These are phyloP conservation scores for Daktulosphaira vitifoliae DNA, from an alignment of 1,140 invertebrate species.

Conservation along the genomic window DNA sequence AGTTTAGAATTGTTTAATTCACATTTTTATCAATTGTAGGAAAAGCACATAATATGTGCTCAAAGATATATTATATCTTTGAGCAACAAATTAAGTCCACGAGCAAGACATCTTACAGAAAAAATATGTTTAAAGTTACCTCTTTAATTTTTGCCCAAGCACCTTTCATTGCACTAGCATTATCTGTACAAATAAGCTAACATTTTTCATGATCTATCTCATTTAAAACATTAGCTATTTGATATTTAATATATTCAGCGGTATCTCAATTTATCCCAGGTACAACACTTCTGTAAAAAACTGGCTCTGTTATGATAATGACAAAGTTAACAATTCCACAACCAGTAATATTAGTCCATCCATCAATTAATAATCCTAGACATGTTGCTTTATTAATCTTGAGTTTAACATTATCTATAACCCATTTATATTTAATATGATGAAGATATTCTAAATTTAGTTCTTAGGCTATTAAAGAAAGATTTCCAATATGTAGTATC, in stretches of 20 bases:
- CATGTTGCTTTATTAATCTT: neutral
- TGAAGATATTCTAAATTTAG: neutral
- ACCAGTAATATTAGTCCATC: neutral
- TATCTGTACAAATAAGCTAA: neutral
- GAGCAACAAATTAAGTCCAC: neutral
- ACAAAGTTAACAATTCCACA: neutral
- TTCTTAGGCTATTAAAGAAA: neutral
- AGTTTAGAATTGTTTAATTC: neutral
- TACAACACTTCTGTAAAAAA: neutral
- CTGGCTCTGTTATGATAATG: neutral
- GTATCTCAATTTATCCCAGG: neutral
- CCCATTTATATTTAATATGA: neutral
- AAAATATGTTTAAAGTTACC: neutral
- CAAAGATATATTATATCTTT: no score
- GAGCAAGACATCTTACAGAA: neutral
- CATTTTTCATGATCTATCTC: neutral
- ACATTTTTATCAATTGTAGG: neutral
- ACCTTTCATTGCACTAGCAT: neutral
- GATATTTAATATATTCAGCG: neutral
- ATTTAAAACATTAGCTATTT: neutral
- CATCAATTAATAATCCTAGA: neutral
- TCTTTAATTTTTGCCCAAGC: neutral
- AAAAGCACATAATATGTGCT: neutral
- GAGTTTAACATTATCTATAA: neutral
- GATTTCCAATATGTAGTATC: neutral